phyloP scores from a whole-genome alignment of 2,797 vertebrate species.

The Streptopelia turtur region DNA sequence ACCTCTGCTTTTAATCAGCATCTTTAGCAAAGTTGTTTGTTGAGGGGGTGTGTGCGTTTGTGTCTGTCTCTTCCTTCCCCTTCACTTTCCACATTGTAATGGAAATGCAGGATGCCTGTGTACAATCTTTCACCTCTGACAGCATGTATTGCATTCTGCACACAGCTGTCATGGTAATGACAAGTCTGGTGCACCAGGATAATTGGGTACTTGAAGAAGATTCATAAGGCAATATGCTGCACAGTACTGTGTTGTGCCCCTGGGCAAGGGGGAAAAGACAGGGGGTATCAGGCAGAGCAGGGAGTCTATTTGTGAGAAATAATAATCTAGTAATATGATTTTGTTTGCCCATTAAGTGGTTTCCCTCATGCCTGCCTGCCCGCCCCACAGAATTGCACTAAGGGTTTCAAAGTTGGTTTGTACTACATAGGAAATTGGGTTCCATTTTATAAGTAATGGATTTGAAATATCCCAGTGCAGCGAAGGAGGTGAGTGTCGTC shows the following conservation, averaged over 20 bases:
- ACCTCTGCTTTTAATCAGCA: constrained; percentile 60
- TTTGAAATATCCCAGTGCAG: neutral
- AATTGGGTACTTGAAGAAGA: constrained; percentile 84
- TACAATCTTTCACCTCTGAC: constrained; percentile 77
- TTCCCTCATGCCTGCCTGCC: neutral
- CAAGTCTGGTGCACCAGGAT: constrained; percentile 70
- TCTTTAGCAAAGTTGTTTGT: constrained; percentile 48
- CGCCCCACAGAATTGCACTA: neutral
- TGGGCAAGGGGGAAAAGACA: constrained; percentile 58
- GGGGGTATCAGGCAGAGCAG: constrained; percentile 21
- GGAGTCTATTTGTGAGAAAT: constrained; percentile 71
- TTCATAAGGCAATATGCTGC: constrained; percentile 78
- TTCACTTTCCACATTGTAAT: constrained; percentile 53
- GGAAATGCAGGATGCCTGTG: constrained; percentile 61
- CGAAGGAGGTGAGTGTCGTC: neutral
- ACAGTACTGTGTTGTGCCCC: constrained; percentile 64
- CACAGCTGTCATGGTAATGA: constrained; percentile 78
- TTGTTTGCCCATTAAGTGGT: constrained; percentile 39
- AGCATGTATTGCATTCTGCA: constrained; percentile 44
- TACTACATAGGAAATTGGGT: neutral
- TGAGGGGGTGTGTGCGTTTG: neutral
- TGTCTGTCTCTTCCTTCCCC: neutral
- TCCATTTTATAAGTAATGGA: neutral
- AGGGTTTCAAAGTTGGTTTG: constrained; percentile 44
- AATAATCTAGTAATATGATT: constrained; percentile 65